A percentile compares a stretch with the other conserved stretches of the same genome.
These are phyloP conservation scores for Diplolepis rosae DNA, from an alignment of 2,888 invertebrate genomes.

Conservation along the genomic window DNA sequence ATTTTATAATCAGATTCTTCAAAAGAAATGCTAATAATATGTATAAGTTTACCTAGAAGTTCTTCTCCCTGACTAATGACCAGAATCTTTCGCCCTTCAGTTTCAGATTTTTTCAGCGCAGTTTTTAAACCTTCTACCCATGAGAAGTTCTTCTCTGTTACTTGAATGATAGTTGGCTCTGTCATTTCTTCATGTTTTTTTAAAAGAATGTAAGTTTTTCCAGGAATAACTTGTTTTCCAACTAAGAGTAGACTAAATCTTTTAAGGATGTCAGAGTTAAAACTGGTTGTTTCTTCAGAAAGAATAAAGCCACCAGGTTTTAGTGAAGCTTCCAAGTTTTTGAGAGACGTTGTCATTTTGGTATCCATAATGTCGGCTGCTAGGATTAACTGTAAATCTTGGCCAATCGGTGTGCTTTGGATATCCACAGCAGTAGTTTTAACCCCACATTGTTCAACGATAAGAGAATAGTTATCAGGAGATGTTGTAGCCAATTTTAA, in stretches of 20 bases:
- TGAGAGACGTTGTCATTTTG: constrained; percentile 75
- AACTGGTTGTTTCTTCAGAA: constrained; percentile 79
- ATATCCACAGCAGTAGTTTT: constrained; percentile 81
- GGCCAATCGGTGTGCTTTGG: constrained; percentile 77
- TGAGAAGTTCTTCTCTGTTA: constrained; percentile 81
- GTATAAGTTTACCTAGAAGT: constrained; percentile 63
- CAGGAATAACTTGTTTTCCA: constrained; percentile 79
- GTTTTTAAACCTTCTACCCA: constrained; percentile 91
- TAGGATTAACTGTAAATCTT: constrained; percentile 82
- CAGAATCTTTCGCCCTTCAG: constrained; percentile 78
- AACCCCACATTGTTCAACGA: constrained; percentile 78
- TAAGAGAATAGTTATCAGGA: constrained; percentile 76
- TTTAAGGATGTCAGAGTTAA: constrained; percentile 53
- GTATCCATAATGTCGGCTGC: constrained; percentile 80
- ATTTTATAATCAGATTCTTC: neutral
- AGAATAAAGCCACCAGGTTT: constrained; percentile 83
- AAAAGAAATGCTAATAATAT: neutral
- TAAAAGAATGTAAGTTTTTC: constrained; percentile 80
- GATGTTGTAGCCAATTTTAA: constrained; percentile 77
- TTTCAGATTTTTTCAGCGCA: constrained; percentile 81
- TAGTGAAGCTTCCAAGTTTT: constrained; percentile 78
- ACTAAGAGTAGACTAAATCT: constrained; percentile 76
- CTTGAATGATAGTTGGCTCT: constrained; percentile 77
- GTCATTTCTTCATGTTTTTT: constrained; percentile 75
- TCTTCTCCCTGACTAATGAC: constrained; percentile 82